phyloP scores from a whole-genome alignment of 1,140 invertebrate species.

The Euura lappo region DNA sequence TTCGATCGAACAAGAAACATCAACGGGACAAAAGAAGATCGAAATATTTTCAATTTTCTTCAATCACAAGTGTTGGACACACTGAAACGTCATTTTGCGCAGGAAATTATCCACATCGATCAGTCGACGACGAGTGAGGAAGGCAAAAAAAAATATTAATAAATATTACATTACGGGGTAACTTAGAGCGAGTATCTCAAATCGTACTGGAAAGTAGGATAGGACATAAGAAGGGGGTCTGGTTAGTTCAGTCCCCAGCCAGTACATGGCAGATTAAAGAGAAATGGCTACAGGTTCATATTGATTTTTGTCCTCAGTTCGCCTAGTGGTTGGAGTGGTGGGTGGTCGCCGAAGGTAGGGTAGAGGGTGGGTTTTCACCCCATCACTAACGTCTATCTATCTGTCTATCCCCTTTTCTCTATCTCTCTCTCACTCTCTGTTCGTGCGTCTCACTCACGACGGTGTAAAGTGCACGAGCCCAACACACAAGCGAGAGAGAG shows the following conservation, averaged over 20 bases:
- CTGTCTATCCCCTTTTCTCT: slow-evolving; percentile 21
- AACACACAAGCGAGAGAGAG: neutral
- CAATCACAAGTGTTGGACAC: too few species aligned
- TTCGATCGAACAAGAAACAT: too few species aligned
- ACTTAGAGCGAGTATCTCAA: neutral
- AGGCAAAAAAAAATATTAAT: neutral
- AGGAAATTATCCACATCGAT: too few species aligned
- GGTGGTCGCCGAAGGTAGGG: slow-evolving; percentile 37
- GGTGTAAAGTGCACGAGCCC: slow-evolving; percentile 1
- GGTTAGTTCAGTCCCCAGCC: slow-evolving; percentile 49
- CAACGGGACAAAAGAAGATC: too few species aligned
- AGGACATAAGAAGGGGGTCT: slow-evolving; percentile 14
- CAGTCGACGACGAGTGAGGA: neutral
- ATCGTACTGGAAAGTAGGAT: slow-evolving; percentile 6
- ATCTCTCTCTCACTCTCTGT: slow-evolving; percentile 3
- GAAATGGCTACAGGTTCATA: slow-evolving; percentile 63
- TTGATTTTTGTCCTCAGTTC: slow-evolving; percentile 62
- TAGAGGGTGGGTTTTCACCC: slow-evolving; percentile 41
- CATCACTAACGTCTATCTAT: slow-evolving; percentile 19
- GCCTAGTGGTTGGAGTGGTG: slow-evolving; percentile 38
- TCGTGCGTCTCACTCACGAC: neutral
- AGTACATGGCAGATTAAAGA: slow-evolving; percentile 60
- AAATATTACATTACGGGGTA: slow-evolving; percentile 21
- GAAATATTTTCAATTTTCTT: too few species aligned
- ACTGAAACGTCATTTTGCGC: too few species aligned